A percentile compares a stretch with the other conserved stretches of the same genome.
phyloP scores from a whole-genome alignment of 2,888 invertebrate genomes.

The Holacanthella duospinosa region DNA sequence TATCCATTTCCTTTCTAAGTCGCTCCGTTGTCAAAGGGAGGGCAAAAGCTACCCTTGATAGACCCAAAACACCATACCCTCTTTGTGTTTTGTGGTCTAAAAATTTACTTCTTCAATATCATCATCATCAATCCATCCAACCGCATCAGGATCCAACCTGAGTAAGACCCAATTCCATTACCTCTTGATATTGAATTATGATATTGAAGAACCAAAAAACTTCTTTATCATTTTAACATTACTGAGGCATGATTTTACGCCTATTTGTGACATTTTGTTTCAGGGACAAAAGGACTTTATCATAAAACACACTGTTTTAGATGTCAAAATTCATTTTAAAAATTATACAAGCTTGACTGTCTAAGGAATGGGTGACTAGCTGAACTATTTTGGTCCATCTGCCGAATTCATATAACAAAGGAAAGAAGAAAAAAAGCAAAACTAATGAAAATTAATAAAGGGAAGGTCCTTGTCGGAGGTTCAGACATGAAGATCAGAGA shows the following conservation, averaged over 20 bases:
- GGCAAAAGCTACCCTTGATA: neutral
- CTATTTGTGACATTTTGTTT: no score
- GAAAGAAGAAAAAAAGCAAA: neutral
- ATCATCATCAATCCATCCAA: neutral
- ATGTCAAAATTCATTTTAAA: no score
- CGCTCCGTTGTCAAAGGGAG: neutral
- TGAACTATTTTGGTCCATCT: no score
- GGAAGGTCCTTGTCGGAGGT: neutral
- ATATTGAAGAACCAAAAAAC: no score
- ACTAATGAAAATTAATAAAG: conserved; percentile 5
- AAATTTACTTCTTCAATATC: neutral
- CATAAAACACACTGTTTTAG: no score
- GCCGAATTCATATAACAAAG: neutral
- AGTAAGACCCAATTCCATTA: no score
- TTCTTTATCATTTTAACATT: no score
- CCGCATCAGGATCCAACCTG: neutral
- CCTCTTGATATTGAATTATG: no score
- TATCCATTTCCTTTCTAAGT: neutral
- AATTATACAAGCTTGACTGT: no score
- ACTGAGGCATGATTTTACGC: no score
- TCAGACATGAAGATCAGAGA: neutral
- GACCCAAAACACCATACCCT: neutral
- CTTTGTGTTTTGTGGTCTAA: neutral
- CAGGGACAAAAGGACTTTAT: no score
- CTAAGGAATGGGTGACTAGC: no score